Evolutionary conservation across 2,888 invertebrate species (phyloP), one percentile per base, ranked within the genome.

Genomic region (Metallyticus violacea): DNA sequence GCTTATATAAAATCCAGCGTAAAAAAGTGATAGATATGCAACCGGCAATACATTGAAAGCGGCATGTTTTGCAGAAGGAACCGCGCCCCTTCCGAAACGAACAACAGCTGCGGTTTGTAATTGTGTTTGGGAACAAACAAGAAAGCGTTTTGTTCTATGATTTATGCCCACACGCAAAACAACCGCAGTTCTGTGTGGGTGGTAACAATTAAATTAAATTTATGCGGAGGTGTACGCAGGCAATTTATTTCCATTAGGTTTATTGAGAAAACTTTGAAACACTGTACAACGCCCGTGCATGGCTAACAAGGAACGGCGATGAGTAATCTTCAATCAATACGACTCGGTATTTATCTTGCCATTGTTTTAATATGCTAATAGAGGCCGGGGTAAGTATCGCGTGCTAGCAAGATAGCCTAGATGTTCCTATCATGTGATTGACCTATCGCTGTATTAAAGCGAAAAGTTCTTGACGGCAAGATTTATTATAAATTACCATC

Each of bases 191-290:
- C n/a, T n/a, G n/a, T n/a, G n/a, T n/a, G 15, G 40, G 40, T 62
- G 40, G 40, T 15, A 62, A 62, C 40, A 62, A 62, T 62, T 62
- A 62, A 62, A 62, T 62, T 62, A 62, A 62, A 62, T 62, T 62
- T 62, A 62, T 62, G 40, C 40, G 15, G 40, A 62, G 40, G 22
- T 62, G 40, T 4, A 62, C 40, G 22, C 40, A 7, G 26, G 76
- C 62, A 82, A 82, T 82, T 82, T 76, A 27, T 82, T 62, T 82
- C 82, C 82, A 82, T 82, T 82, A 82, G 76, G 1, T 26, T 26
- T 76, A 76, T 22, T 76, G 76, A 81, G 76, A 76, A 82, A 82
- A 76, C 26, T 76, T 2, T 62, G 40, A 62, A 62, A 22, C 40
- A 62, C 40, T 15, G 40, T 22, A 62, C 40, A 22, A 9, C 9